Conservation (phyloP, 1,140 invertebrate genomes). For the Eumaeus atala region DNA sequence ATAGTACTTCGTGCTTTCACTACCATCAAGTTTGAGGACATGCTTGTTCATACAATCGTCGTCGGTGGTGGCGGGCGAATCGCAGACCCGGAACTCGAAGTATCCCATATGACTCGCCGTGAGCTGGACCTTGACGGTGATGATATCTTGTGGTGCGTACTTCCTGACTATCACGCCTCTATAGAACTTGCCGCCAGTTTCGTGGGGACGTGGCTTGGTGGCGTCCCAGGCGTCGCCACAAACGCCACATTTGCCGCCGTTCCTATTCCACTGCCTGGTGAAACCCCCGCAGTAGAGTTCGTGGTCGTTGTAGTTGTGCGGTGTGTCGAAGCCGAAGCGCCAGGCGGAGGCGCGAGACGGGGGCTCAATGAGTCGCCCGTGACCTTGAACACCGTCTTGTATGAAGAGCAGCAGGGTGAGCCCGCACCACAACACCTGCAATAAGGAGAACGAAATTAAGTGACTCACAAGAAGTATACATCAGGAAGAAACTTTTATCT, state of each 20-base stretch:
- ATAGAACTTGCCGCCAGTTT: conserved; percentile 88
- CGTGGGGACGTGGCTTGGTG: conserved; percentile 83
- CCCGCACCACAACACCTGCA: conserved; percentile 54
- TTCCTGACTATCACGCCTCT: conserved; percentile 85
- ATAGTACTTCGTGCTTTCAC: conserved; percentile 78
- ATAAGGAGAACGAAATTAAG: conserved; percentile 11
- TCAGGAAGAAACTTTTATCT: too few relatives aligned
- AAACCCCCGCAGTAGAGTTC: conserved; percentile 93
- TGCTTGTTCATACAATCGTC: conserved; percentile 86
- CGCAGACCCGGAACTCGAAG: conserved; percentile 91
- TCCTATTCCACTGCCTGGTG: conserved; percentile 81
- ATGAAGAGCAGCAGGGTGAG: conserved; percentile 34
- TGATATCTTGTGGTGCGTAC: conserved; percentile 79
- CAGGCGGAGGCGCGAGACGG: conserved; percentile 89
- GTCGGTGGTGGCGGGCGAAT: conserved; percentile 76
- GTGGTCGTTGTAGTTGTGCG: conserved; percentile 91
- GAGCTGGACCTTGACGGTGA: conserved; percentile 84
- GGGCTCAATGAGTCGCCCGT: conserved; percentile 89
- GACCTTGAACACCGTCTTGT: conserved; percentile 59
- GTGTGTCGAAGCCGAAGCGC: conserved; percentile 84
- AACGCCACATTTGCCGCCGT: conserved; percentile 89
- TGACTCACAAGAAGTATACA: not conserved
- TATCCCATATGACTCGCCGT: conserved; percentile 89
- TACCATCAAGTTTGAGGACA: conserved; percentile 75
- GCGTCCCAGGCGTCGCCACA: conserved; percentile 90